Evolutionary conservation across 1,140 invertebrate genomes (phyloP), one percentile per base, ranked within the genome.

Genomic region (Drosophila nigrodunni): DNA sequence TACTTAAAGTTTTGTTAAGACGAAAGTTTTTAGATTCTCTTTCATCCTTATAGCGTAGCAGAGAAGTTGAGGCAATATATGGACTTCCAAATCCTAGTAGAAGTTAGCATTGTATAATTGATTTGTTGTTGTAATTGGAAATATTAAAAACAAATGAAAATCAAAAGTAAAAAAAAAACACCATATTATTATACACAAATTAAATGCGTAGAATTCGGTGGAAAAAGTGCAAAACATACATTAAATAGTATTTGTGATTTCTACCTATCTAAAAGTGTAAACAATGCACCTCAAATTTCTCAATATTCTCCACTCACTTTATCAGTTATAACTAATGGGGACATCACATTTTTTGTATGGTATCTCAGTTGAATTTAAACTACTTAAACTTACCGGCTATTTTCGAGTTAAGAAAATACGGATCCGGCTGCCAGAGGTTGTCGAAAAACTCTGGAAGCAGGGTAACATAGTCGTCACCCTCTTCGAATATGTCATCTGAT

Each of bases 351-450:
- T 11, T 3, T 11, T 9, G n/a, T 25, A 30, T 9, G 8, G 2
- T 50, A 50, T 18, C 52, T 37, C n/a, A 1, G 10, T n/a, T 50
- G 13, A 11, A 15, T 6, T 57, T 35, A 2, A 13, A 21, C 11
- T 57, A 9, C 8, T 18, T 21, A 15, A 25, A 90, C 90, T 93
- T 93, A 96, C 96, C 96, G 80, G 96, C 95, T 46, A 96, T 95
- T 94, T 97, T 97, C 2, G 96, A 96, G 92, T 97, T 97, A 3
- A 96, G 93, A 92, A 97, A 97, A 91, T 97, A 97, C 7, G 96
- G 95, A 93, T 97, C 97, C 0, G 97, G 97, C 88, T 97, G 96
- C 97, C 96, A 97, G 3, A 97, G 94, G 80, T 95, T 95, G 77
- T 97, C 95, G 80, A 96, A 96, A 92, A 96, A 96, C 90, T 96